Conservation (phyloP, 1,140 invertebrate species). For the Cyrtorhinus lividipennis region DNA sequence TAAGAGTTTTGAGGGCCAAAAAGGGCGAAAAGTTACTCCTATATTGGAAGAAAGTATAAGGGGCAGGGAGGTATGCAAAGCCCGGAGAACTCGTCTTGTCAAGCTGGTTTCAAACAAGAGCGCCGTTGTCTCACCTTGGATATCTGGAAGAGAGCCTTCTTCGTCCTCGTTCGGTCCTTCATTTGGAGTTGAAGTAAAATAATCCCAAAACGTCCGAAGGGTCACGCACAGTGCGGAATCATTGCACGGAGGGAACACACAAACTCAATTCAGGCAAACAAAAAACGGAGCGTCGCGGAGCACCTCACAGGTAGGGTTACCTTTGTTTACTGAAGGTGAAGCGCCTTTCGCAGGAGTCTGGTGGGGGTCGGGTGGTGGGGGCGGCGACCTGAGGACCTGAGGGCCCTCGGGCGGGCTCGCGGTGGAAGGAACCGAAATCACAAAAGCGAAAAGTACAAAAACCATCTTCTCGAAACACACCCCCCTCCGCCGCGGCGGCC, state of each 20-base stretch:
- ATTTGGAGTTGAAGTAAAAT: constrained; percentile 26
- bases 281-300: not conserved
- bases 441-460: too few relatives aligned
- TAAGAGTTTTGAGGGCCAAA: too few relatives aligned
- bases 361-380: not conserved
- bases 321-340: not conserved
- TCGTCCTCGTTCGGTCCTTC: constrained; percentile 33
- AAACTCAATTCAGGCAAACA: not conserved
- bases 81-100: too few relatives aligned
- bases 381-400: not conserved
- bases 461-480: too few relatives aligned
- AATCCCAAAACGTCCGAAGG: not conserved
- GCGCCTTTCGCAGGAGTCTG: too few relatives aligned
- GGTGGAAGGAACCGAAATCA: not conserved
- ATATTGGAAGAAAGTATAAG: too few relatives aligned
- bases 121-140: constrained; percentile 37
- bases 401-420: not conserved
- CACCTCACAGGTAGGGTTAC: not conserved
- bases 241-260: not conserved
- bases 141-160: constrained; percentile 40
- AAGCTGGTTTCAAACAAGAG: too few relatives aligned
- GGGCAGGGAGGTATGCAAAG: not conserved
- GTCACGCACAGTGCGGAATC: not conserved
- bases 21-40: too few relatives aligned
- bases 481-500: too few relatives aligned